Percentiles rank a stretch among this genome's conserved stretches.
These are phyloP conservation scores for Mizuhopecten yessoensis DNA, from an alignment of 1,140 invertebrate species.

Conservation along the genomic window DNA sequence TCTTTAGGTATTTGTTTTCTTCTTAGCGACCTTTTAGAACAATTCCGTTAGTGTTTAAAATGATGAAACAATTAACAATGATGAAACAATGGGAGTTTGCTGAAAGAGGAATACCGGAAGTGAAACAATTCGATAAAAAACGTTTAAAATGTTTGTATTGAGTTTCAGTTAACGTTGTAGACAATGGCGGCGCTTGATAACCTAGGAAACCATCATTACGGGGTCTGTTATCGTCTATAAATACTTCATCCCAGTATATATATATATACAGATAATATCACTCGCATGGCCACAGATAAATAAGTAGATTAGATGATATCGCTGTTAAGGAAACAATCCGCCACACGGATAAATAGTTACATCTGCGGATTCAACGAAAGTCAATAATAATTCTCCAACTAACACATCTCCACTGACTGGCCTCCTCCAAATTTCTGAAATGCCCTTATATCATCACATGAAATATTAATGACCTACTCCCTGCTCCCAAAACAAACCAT, in stretches of 20 bases:
- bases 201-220: too few species aligned
- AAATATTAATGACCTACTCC: neutral
- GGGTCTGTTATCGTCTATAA: neutral
- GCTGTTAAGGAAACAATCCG: neutral
- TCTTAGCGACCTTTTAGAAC: too few species aligned
- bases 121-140: too few species aligned
- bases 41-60: too few species aligned
- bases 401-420: neutral
- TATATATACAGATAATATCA: neutral
- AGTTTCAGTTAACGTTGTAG: too few species aligned
- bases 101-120: too few species aligned
- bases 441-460: neutral
- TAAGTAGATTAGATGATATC: neutral
- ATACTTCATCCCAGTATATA: neutral
- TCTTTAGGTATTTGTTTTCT: too few species aligned
- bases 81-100: too few species aligned
- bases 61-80: too few species aligned
- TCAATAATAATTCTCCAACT: neutral
- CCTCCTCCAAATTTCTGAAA: neutral
- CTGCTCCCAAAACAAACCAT: neutral
- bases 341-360: neutral
- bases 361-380: neutral
- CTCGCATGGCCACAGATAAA: neutral
- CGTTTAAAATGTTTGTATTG: too few species aligned
- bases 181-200: too few species aligned